A percentile compares a stretch with the other conserved stretches of the same genome.
These are phyloP conservation scores for Autographa pulchrina DNA, from an alignment of 2,888 invertebrate species.

Conservation along the genomic window DNA sequence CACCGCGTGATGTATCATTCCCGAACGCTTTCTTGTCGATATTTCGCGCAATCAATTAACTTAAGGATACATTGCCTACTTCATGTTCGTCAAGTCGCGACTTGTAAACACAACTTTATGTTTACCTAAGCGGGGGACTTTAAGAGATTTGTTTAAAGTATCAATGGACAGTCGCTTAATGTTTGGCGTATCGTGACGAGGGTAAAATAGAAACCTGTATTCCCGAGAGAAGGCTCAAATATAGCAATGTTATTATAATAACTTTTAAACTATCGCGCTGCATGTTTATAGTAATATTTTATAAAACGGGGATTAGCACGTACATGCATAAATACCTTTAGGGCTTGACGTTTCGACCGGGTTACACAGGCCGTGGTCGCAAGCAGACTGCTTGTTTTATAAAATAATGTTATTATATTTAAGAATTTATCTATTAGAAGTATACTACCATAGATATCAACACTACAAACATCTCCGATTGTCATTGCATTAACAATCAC, in stretches of 20 bases:
- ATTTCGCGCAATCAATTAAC: constrained; percentile 82
- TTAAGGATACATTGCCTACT: constrained; percentile 59
- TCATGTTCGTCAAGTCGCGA: constrained; percentile 30
- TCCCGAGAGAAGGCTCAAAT: neutral
- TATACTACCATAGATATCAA: neutral
- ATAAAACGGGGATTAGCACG: too few relatives aligned
- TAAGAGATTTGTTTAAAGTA: constrained; percentile 2
- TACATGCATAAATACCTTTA: too few relatives aligned
- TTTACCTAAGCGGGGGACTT: constrained; percentile 17
- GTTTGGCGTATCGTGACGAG: constrained; percentile 1
- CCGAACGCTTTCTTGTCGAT: constrained; percentile 83
- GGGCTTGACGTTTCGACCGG: too few relatives aligned
- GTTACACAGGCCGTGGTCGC: too few relatives aligned
- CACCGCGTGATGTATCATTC: constrained; percentile 87
- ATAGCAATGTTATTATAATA: too few relatives aligned
- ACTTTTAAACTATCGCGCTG: too few relatives aligned
- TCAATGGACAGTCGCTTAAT: neutral
- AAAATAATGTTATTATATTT: too few relatives aligned
- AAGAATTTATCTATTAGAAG: neutral
- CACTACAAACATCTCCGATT: neutral
- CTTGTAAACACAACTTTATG: constrained; percentile 34
- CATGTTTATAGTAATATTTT: too few relatives aligned
- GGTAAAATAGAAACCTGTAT: neutral
- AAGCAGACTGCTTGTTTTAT: too few relatives aligned
- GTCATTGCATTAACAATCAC: neutral